A percentile compares a stretch with the other conserved stretches of the same genome.
Conservation (phyloP, 2,888 invertebrate species). For the Cheilosia grossa region DNA sequence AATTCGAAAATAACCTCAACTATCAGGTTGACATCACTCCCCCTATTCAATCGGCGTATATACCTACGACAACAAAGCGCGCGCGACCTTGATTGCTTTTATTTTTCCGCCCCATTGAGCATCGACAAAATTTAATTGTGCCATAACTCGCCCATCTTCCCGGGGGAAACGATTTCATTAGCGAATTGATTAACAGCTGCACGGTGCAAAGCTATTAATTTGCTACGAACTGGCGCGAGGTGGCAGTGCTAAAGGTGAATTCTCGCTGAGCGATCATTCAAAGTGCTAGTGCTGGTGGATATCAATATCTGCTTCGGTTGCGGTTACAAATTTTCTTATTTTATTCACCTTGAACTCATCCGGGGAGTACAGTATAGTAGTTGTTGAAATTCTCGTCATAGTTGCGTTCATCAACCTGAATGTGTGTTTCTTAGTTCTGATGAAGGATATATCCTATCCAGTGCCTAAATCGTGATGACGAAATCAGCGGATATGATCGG, state of each 20-base stretch:
- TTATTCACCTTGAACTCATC: neutral
- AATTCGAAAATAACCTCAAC: conserved; percentile 29
- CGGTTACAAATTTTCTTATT: neutral
- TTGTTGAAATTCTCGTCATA: too few species aligned
- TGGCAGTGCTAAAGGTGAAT: conserved; percentile 27
- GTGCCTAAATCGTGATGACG: conserved; percentile 25
- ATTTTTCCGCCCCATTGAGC: conserved; percentile 72
- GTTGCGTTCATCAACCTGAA: neutral
- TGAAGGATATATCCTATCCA: neutral
- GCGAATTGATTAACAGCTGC: conserved; percentile 22
- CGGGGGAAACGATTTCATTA: conserved; percentile 16
- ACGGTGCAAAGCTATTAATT: conserved; percentile 20
- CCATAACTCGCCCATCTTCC: conserved; percentile 54
- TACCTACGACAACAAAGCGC: conserved; percentile 14
- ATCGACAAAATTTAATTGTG: conserved; percentile 53
- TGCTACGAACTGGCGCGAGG: conserved; percentile 16
- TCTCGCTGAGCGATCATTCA: conserved; percentile 22
- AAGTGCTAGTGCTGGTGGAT: conserved; percentile 35
- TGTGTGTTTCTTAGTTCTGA: too few species aligned
- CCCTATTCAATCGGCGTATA: conserved; percentile 8
- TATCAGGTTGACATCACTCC: conserved; percentile 33
- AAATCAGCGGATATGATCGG: conserved; percentile 43
- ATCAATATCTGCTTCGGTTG: neutral
- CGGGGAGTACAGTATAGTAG: neutral
- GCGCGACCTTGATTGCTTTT: conserved; percentile 71